Percentiles rank a stretch among this genome's conserved stretches.
These are phyloP conservation scores for Synanthedon formicaeformis DNA, from an alignment of 2,888 invertebrate genomes.

Conservation along the genomic window DNA sequence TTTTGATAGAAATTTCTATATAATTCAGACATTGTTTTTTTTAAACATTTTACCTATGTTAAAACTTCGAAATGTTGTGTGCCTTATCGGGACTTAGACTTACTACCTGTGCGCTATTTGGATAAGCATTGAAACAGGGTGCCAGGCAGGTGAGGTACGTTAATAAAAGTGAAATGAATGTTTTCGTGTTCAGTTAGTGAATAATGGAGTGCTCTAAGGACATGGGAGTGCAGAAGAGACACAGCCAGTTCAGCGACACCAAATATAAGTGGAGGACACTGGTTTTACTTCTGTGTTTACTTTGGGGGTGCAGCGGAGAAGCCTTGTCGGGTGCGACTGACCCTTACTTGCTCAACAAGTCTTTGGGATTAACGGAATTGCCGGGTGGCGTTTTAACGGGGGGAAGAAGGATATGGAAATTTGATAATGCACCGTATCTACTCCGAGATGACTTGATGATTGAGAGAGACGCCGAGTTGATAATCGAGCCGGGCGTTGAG, in stretches of 20 bases:
- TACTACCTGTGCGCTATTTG: conserved; percentile 33
- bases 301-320: conserved; percentile 45
- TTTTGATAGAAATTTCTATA: conserved; percentile 24
- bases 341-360: conserved; percentile 55
- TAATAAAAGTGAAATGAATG: conserved; percentile 54
- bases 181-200: conserved; percentile 42
- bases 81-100: conserved; percentile 10
- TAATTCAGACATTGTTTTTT: conserved; percentile 10
- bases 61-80: conserved; percentile 15
- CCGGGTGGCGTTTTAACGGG: conserved; percentile 73
- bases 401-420: conserved; percentile 66
- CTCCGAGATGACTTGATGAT: conserved; percentile 84
- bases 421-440: conserved; percentile 79
- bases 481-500: conserved; percentile 91
- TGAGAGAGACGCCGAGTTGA: conserved; percentile 81
- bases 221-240: conserved; percentile 61
- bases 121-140: conserved; percentile 32
- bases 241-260: conserved; percentile 65
- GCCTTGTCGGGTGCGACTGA: conserved; percentile 37
- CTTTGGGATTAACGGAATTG: conserved; percentile 67
- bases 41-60: conserved; percentile 8
- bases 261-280: conserved; percentile 67
- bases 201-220: conserved; percentile 53
- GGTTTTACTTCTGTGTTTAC: conserved; percentile 30
- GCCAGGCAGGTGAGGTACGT: conserved; percentile 30